Base-by-base conservation (phyloP, 2,888 invertebrate species). In the Erannis defoliaria region DNA sequence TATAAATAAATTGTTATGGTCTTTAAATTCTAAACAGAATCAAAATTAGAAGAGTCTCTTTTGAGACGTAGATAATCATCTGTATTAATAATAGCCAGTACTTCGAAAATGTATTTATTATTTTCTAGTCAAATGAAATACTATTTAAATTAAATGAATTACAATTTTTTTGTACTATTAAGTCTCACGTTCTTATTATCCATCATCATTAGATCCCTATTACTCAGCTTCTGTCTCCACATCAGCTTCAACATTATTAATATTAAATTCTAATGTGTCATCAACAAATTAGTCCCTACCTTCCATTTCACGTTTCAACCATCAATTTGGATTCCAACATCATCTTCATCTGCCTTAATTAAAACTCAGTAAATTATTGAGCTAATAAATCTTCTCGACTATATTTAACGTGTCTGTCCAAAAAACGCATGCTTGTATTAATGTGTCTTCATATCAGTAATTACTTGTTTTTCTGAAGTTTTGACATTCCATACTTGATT, bases 251-350 rank as follows among this genome's bases (percentile, higher is more conserved):
- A 38, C 60, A 61, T 62, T 53, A 61, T 62, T 53, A 61, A 61
- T 56, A 48, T 51, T 19, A 29, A 48, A 62, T 62, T 62, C 56
- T 57, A 62, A 48, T 37, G 42, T 57, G 56, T 57, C 62, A 53
- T 56, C 62, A 62, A 62, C 62, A 53, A 57, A 62, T 62, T 56
- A 57, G 53, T 62, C 53, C 16, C 42, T 48, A 56, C 35, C 62
- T 42, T 37, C 33, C 23, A 53, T 16, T 50, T 55, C 49, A 42
- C 49, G 23, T 53, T 33, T 46, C n/a, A n/a, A 48, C 18, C 53
- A 62, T 62, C 56, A 62, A 62, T 62, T 62, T 53, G 51, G 29
- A 62, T 53, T 62, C 56, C 62, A 53, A 40, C 53, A 49, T 53
- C 40, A 56, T 51, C 56, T 46, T 62, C 53, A 56, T 62, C 53